Percentiles rank a stretch among this genome's conserved stretches.
Conservation (phyloP, 2,113 vertebrate species). For the Grammomys dolichurus region DNA sequence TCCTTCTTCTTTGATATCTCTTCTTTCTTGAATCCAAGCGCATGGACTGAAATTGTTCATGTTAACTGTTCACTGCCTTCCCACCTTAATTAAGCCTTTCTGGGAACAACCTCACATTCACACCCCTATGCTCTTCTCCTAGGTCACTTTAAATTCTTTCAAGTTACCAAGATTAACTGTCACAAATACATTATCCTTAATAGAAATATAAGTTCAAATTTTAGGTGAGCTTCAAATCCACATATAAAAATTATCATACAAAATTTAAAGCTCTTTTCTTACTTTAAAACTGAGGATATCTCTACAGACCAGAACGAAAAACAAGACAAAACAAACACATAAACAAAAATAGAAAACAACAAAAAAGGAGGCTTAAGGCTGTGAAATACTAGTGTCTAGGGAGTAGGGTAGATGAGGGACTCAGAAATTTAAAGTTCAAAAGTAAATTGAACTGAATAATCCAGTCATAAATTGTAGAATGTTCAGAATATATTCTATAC, state of each 20-base stretch:
- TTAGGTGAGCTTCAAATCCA: neutral
- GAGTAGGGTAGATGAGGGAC: neutral
- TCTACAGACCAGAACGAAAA: neutral
- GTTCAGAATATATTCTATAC: neutral
- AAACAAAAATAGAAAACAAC: too few species aligned
- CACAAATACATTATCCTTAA: neutral
- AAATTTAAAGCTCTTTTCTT: neutral
- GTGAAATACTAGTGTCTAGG: neutral
- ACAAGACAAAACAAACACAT: too few species aligned
- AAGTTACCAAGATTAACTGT: neutral
- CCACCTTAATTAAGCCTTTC: neutral
- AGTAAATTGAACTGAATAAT: neutral
- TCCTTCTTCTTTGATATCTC: neutral
- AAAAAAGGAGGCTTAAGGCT: neutral
- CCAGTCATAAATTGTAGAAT: neutral
- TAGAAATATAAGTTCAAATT: neutral
- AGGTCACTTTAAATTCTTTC: too few species aligned
- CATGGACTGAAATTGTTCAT: neutral
- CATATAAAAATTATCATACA: neutral
- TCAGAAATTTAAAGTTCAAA: neutral
- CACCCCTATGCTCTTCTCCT: neutral
- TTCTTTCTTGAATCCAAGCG: neutral
- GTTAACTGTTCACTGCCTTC: neutral
- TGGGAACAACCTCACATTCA: neutral
- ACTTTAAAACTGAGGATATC: neutral